Base-by-base conservation (phyloP, 2,797 vertebrate genomes). In the Echeneis naucrates region DNA sequence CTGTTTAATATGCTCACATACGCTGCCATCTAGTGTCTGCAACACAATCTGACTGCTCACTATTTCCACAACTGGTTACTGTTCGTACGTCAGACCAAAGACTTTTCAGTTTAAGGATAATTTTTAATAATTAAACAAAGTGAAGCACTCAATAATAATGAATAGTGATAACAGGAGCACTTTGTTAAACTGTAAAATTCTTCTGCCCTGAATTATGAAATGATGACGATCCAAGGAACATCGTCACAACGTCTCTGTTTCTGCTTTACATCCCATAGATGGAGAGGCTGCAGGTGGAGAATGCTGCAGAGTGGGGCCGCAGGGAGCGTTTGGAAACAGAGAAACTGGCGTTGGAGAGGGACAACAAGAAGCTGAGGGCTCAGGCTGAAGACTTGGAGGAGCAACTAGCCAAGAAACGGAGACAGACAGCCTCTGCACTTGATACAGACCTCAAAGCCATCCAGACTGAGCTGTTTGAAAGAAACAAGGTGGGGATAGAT, bases 241-340 rank as follows among this genome's bases (percentile, higher is more conserved):
- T n/a, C n/a, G n/a, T n/a, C n/a, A n/a, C n/a, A n/a, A n/a, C 23
- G 16, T 58, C 58, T 55, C 42, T 10, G 21, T 30, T 30, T 7
- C 1, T 24, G 21, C 51, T 13, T 37, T 45, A 6, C 62, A 2
- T 58, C 3, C 9, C 4, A 53, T 90, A 99, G 98, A 98, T 99
- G 98, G 98, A 99, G 89, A 87, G 96, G 63, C 94, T 98, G 76
- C 98, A 99, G 92, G 97, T 96, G 0, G 97, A 99, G 93, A 98
- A 99, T 0, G 96, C 98, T 0, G 96, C 97, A 0, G 97, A 99
- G 89, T 98, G 98, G 98, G 98, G 98, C 30, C 95, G 97, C 33
- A 90, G 98, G 8, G 97, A 98, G 91, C 94, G 97, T 2, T 85
- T 99, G 81, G 98, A 99, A 93, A 99, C 98, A 0, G 97, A 99